Percentiles rank a stretch among this genome's conserved stretches.
Conservation (phyloP, 2,888 invertebrate species). For the Brachyptera putata region DNA sequence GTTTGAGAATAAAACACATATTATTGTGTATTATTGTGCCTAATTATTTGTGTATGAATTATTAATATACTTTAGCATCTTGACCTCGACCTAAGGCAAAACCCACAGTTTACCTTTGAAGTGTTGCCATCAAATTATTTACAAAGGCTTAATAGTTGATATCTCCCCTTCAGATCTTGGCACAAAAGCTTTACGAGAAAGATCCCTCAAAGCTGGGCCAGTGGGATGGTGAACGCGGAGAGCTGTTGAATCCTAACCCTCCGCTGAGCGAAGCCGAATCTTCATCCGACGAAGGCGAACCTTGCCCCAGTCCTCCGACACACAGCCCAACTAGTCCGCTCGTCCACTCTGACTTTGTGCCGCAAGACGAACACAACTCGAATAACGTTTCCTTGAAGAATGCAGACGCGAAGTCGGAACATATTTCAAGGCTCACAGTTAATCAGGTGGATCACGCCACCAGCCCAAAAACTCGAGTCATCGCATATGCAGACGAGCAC, state of each 20-base stretch:
- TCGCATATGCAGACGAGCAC: background rate
- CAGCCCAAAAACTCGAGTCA: background rate
- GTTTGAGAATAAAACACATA: too few species aligned
- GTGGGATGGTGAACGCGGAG: constrained; percentile 44
- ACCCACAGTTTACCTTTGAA: too few species aligned
- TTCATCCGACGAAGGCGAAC: constrained; percentile 30
- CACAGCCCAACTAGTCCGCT: background rate
- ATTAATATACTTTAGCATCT: too few species aligned
- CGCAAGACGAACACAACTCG: constrained; percentile 13
- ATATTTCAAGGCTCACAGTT: too few species aligned
- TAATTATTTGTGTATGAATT: too few species aligned
- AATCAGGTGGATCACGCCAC: background rate
- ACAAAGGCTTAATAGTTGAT: background rate
- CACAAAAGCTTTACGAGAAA: constrained; percentile 74
- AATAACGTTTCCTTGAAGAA: constrained; percentile 11
- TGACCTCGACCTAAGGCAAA: too few species aligned
- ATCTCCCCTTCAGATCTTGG: constrained; percentile 66
- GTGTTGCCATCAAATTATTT: too few species aligned
- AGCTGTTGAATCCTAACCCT: constrained; percentile 19
- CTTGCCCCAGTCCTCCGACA: constrained; percentile 23
- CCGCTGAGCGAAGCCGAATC: constrained; percentile 28
- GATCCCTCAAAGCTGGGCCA: constrained; percentile 73
- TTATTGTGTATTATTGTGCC: too few species aligned
- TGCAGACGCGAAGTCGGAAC: background rate
- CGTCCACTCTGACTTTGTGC: background rate